Evolutionary conservation across 2,797 vertebrate genomes (phyloP), one percentile per base, ranked within the genome.

Genomic region (Danio aesculapii): DNA sequence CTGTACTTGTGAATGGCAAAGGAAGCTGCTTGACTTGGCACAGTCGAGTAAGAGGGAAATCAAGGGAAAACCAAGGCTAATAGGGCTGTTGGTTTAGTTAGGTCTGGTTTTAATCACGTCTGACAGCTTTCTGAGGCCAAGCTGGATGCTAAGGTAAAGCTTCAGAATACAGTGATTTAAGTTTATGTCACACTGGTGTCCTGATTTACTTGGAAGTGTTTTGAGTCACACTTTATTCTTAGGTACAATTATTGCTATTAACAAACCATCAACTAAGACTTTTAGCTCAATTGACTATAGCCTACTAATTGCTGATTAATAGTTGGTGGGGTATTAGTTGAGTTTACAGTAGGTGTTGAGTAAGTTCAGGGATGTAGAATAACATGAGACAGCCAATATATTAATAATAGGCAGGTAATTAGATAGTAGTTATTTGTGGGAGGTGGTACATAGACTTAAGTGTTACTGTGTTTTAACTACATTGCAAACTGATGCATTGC

Each of bases 51-150:
- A 61, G 21, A 83, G 3, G 57, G 67, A 75, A 81, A 81, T 71
- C 66, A 75, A 39, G 30, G 11, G 50, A 77, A 66, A 66, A 59
- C 16, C 41, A 84, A 79, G 16, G 67, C 64, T 53, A 69, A 80
- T 57, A 80, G 46, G n/a, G 21, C 8, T 12, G 61, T 75, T 76
- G 64, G 59, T 67, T 74, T 21, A 19, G 19, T 77, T 49, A 46
- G 47, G 55, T 59, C 72, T 77, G 67, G 75, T 79, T 84, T 81
- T 71, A 72, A 61, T 81, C 77, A 75, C 13, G 53, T 39, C 75
- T 55, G 66, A 81, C 79, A 82, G 75, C 16, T 13, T 14, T 30
- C 14, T 39, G 44, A 57, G 13, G 46, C 44, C 71, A 69, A 44
- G 17, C 47, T 47, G 70, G 70, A 75, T 71, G 53, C n/a, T 77